Percentiles rank a stretch among this genome's conserved stretches.
Evolutionary conservation across 2,888 invertebrate species (phyloP).

Genomic region (Nipponacmea schrenckii): DNA sequence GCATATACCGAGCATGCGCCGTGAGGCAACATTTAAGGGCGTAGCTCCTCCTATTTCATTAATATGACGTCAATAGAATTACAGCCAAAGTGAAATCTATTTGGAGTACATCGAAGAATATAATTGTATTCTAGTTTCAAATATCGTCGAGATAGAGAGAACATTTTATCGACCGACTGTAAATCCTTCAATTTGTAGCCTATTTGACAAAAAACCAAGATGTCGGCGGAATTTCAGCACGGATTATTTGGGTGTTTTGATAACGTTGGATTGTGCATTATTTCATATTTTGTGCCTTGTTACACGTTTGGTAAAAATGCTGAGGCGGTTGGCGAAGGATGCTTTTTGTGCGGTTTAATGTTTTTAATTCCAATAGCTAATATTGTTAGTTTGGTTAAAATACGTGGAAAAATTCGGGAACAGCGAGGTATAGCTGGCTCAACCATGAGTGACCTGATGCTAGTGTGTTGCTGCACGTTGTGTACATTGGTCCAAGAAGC

Average conservation of each 20-base stretch:
- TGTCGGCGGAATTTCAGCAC: constrained; percentile 51
- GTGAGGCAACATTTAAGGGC: too few species aligned
- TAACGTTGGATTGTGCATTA: constrained; percentile 54
- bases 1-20: too few species aligned
- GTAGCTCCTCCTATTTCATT: too few species aligned
- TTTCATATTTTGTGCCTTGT: constrained; percentile 58
- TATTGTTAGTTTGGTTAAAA: constrained; percentile 41
- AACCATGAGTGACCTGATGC: constrained; percentile 46
- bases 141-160: too few species aligned
- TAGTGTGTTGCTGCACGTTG: constrained; percentile 49
- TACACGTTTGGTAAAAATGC: constrained; percentile 61
- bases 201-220: constrained; percentile 13
- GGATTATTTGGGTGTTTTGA: constrained; percentile 59
- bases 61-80: too few species aligned
- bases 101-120: too few species aligned
- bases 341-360: constrained; percentile 51
- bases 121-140: too few species aligned
- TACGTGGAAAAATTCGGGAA: constrained; percentile 57
- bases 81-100: too few species aligned
- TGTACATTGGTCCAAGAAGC: constrained; percentile 58
- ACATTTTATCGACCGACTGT: too few species aligned
- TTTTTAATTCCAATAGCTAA: constrained; percentile 50
- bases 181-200: too few species aligned
- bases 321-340: constrained; percentile 55
- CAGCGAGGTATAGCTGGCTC: constrained; percentile 53